A percentile compares a stretch with the other conserved stretches of the same genome.
Evolutionary conservation across 2,797 vertebrate genomes (phyloP).

Genomic region (Squalus acanthias): DNA sequence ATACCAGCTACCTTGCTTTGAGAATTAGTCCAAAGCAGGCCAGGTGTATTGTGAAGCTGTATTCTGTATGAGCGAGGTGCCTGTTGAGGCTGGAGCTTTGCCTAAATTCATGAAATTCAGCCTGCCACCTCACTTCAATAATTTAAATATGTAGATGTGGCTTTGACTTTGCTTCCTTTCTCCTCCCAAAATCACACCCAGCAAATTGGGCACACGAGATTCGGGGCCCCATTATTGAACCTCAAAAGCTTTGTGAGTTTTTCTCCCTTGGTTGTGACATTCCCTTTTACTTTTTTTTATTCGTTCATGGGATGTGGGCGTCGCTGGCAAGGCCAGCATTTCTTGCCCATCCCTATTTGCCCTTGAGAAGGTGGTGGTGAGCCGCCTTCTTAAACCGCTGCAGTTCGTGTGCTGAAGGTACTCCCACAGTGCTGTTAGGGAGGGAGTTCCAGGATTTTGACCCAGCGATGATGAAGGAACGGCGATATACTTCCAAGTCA

Average conservation of each 20-base stretch:
- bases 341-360: too few species aligned
- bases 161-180: not conserved
- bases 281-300: not conserved
- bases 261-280: not conserved
- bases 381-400: too few species aligned
- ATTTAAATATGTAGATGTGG: not conserved
- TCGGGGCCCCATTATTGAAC: not conserved
- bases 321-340: too few species aligned
- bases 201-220: not conserved
- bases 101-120: not conserved
- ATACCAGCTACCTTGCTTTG: not conserved
- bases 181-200: not conserved
- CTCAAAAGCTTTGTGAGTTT: not conserved
- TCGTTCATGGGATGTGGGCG: too few species aligned
- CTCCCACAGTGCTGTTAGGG: too few species aligned
- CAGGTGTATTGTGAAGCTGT: not conserved
- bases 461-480: too few species aligned
- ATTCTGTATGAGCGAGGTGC: not conserved
- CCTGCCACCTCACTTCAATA: not conserved
- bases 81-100: not conserved
- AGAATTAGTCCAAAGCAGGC: not conserved
- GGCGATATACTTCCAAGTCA: too few species aligned
- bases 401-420: too few species aligned
- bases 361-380: too few species aligned
- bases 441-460: too few species aligned